Evolutionary conservation across 1,140 invertebrate species (phyloP).

Genomic region (Ptiloglossa arizonensis): DNA sequence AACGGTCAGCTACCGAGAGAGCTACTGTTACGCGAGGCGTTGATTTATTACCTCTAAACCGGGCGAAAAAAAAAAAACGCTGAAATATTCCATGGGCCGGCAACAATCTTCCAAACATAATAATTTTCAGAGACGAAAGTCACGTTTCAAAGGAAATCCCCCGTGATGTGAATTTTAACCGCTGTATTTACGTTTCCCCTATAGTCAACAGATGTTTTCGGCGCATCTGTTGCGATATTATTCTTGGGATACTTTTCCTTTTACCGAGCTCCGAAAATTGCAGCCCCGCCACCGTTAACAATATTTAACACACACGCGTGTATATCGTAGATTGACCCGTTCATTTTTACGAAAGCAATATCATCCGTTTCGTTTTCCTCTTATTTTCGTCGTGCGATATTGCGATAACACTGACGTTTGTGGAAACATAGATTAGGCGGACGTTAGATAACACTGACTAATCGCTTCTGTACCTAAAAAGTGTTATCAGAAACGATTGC

Average conservation of each 20-base stretch:
- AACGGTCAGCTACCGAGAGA: slow-evolving; percentile 9
- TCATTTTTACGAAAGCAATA: not conserved
- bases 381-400: not conserved
- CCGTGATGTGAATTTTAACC: slow-evolving; percentile 22
- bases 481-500: slow-evolving; percentile 7
- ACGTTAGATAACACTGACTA: not conserved
- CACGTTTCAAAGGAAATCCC: slow-evolving; percentile 7
- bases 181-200: not conserved
- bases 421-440: not conserved
- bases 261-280: no score
- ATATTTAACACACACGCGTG: no score
- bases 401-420: not conserved
- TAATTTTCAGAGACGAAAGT: not conserved
- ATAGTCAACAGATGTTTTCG: slow-evolving; percentile 8
- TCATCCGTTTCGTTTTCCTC: no score
- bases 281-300: no score
- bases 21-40: not conserved
- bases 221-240: not conserved
- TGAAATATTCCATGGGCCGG: not conserved
- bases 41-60: slow-evolving; percentile 3
- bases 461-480: not conserved
- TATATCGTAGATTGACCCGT: no score
- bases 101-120: not conserved
- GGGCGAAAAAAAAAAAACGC: not conserved
- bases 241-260: not conserved